Base-by-base conservation (phyloP, 1,140 invertebrate species). In the Temnothorax curvispinosus region DNA sequence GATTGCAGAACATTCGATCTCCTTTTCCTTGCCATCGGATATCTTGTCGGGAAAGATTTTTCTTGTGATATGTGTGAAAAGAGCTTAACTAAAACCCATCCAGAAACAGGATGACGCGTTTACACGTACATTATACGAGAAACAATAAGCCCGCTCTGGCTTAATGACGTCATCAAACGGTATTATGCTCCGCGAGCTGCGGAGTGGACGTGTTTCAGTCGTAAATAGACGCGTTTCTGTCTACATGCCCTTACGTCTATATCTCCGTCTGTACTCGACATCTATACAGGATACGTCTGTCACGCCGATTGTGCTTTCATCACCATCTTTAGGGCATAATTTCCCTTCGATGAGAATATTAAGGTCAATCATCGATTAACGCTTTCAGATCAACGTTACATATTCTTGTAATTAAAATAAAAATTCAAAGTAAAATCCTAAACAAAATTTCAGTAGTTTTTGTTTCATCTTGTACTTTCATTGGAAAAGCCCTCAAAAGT, bases 131-230 rank as follows among this genome's bases (percentile, higher is more conserved):
- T 87, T 93, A 92, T 92, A 90, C 90, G 92, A 92, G 91, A 93
- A 93, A 93, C 92, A 93, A 92, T 93, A 93, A 93, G 90, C 90
- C 76, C 27, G 84, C 87, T 88, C 81, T 41, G 77, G 84, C 90
- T 92, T 93, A 92, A 93, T 93, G 91, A 92, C 89, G 84, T 91
- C 92, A 90, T 93, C 89, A 93, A 92, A 93, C 74, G 80, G 88
- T 87, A 92, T 92, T 92, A 93, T 89, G 85, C 21, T 87, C 75
- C 75, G 67, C 71, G 78, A 50, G 85, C 32, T 50, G 85, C 69
- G 67, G 60, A 89, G 86, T 82, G 77, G 86, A 88, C 60, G 72
- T 58, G 86, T 91, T 90, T 84, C 50, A 52, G 38, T 21, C 62
- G 44, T 64, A 65, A 87, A 85, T 85, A 69, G 88, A 85, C 76